Percentiles rank a stretch among this genome's conserved stretches.
phyloP scores from a whole-genome alignment of 2,888 invertebrate species.

The Biston betularia region DNA sequence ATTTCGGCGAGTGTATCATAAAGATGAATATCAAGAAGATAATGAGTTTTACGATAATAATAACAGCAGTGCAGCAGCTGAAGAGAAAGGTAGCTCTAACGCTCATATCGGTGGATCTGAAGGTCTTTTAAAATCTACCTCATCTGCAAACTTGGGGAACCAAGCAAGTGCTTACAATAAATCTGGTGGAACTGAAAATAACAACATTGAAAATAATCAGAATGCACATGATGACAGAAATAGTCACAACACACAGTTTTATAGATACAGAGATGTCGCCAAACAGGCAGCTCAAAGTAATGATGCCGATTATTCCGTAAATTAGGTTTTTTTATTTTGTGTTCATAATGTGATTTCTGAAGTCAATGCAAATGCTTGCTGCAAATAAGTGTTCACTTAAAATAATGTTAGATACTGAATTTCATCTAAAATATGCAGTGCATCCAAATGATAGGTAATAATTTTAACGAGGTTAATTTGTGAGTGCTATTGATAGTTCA shows the following conservation, averaged over 20 bases:
- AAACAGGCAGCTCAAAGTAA: slow-evolving; percentile 61
- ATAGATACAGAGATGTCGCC: slow-evolving; percentile 63
- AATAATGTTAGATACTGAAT: background rate
- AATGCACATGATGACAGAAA: slow-evolving; percentile 50
- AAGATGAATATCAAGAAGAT: slow-evolving; percentile 77
- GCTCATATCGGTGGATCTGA: slow-evolving; percentile 62
- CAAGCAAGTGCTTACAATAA: slow-evolving; percentile 52
- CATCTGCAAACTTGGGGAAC: slow-evolving; percentile 55
- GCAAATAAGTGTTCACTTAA: background rate
- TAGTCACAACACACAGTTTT: slow-evolving; percentile 53
- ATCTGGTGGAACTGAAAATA: slow-evolving; percentile 50
- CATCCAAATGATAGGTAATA: too few relatives aligned
- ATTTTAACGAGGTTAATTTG: background rate
- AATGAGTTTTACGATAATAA: slow-evolving; percentile 75
- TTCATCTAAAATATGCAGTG: background rate
- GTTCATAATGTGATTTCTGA: background rate
- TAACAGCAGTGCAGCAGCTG: slow-evolving; percentile 58
- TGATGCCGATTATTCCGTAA: slow-evolving; percentile 59
- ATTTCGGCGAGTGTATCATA: slow-evolving; percentile 73
- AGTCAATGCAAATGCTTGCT: background rate
- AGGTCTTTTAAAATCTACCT: slow-evolving; percentile 60
- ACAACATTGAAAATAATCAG: slow-evolving; percentile 53
- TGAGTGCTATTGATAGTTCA: background rate
- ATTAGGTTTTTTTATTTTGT: slow-evolving; percentile 17
- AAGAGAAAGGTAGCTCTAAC: slow-evolving; percentile 62